These are phyloP conservation scores for Paedocypris micromegethes DNA, from an alignment of 2,797 vertebrate species.

Conservation along the genomic window DNA sequence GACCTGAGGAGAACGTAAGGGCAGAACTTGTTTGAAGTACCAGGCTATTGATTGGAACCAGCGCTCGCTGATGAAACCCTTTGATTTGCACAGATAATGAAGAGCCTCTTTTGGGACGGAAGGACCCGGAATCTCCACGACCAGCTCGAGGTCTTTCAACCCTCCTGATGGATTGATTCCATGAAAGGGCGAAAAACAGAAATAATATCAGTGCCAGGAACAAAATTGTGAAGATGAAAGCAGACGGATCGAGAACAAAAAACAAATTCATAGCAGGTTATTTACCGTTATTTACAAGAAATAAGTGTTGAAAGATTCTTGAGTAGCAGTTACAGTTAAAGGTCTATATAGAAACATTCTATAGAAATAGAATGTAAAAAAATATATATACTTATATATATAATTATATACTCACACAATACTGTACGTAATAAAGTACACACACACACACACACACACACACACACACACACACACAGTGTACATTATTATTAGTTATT, in stretches of 20 bases:
- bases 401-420: no score
- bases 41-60: constrained; percentile 35
- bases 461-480: no score
- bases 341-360: no score
- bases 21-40: constrained; percentile 47
- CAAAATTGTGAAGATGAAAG: constrained; percentile 31
- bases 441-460: no score
- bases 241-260: constrained; percentile 23
- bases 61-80: constrained; percentile 51
- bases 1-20: constrained; percentile 26
- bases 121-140: constrained; percentile 6
- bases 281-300: no score
- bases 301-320: constrained; percentile 11
- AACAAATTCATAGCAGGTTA: not conserved
- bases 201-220: constrained; percentile 17
- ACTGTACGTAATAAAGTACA: no score
- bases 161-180: constrained; percentile 1
- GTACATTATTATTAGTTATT: no score
- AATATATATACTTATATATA: no score
- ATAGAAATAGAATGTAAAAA: no score
- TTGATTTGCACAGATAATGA: constrained; percentile 49
- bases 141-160: no score
- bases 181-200: constrained; percentile 19
- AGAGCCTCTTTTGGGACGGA: constrained; percentile 49
- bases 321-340: not conserved